These are phyloP conservation scores for Sphaeridia pumilis DNA, from an alignment of 2,888 invertebrate genomes.

Conservation along the genomic window DNA sequence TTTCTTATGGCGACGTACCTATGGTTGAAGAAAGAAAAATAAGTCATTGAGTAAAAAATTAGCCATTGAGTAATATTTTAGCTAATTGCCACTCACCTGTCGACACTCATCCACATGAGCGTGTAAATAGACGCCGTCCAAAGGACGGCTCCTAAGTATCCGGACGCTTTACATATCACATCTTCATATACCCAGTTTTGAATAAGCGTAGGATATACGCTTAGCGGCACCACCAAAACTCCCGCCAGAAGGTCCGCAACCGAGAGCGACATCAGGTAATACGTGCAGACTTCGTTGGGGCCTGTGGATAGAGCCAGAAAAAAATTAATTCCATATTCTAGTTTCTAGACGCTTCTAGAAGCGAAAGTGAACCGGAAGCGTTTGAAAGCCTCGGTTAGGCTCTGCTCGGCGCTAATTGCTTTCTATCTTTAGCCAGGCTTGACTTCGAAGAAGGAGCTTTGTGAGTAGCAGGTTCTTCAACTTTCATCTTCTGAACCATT, in stretches of 20 bases:
- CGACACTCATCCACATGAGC: slow-evolving; percentile 97
- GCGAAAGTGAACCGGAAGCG: no score
- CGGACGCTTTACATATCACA: slow-evolving; percentile 77
- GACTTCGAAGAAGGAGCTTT: no score
- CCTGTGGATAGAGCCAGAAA: slow-evolving; percentile 49
- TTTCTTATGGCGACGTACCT: slow-evolving; percentile 45
- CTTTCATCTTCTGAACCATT: no score
- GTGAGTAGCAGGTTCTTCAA: no score
- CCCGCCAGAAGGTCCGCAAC: slow-evolving; percentile 88
- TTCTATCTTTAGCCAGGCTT: no score
- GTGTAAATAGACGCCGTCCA: slow-evolving; percentile 93
- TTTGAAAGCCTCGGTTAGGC: no score
- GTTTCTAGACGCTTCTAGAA: no score
- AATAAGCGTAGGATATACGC: slow-evolving; percentile 75
- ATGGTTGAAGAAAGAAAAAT: neutral
- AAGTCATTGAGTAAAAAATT: neutral
- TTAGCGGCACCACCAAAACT: slow-evolving; percentile 79
- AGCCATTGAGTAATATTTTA: neutral
- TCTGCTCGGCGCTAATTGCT: no score
- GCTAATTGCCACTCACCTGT: slow-evolving; percentile 44
- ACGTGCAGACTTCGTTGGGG: slow-evolving; percentile 88
- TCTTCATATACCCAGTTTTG: slow-evolving; percentile 72
- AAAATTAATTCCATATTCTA: no score
- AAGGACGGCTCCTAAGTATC: slow-evolving; percentile 84
- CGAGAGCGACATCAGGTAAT: slow-evolving; percentile 85